Evolutionary conservation across 2,797 vertebrate species (phyloP), one percentile per base, ranked within the genome.

Genomic region (Ctenochaetus hawaiiensis): DNA sequence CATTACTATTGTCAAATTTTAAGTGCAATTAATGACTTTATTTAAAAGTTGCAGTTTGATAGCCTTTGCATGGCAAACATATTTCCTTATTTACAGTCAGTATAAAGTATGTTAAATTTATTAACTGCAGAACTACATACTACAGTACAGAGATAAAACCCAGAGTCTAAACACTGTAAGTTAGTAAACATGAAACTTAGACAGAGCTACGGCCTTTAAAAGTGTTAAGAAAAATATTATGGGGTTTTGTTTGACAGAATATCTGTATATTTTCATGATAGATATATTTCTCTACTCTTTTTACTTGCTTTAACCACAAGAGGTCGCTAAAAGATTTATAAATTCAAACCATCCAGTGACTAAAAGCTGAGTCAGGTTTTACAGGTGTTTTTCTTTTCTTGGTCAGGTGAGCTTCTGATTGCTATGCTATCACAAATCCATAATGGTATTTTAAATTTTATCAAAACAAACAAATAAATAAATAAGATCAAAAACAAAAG

Each of bases 281-380:
- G 4, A 4, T 39, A 18, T 3, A 11, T 41, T 3, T 1, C 30
- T 39, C 8, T 43, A 18, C 18, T 22, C 7, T 20, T 47, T 26
- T 26, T 57, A 13, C 16, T 18, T 1, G 0, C 18, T 72, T 72
- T 23, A 58, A 54, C 84, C 90, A 92, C 86, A 81, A 91, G 92
- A 92, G 85, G 89, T 81, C 94, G 71, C 64, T 70, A 81, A 65
- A 84, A 53, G 39, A 66, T 63, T 23, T 30, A 54, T 20, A 56
- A 62, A 61, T 57, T 43, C 10, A 8, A 60, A 12, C 13, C 18
- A 14, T 52, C n/a, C 3, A 23, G 1, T 20, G n/a, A 44, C 5
- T 5, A 17, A 47, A n/a, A 61, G 18, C 22, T 62, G n/a, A 53
- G 12, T 52, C 13, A 43, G 43, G 14, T 47, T n/a, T 64, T 4